Conservation (phyloP, 1,140 invertebrate genomes). For the Orchesella cincta region DNA sequence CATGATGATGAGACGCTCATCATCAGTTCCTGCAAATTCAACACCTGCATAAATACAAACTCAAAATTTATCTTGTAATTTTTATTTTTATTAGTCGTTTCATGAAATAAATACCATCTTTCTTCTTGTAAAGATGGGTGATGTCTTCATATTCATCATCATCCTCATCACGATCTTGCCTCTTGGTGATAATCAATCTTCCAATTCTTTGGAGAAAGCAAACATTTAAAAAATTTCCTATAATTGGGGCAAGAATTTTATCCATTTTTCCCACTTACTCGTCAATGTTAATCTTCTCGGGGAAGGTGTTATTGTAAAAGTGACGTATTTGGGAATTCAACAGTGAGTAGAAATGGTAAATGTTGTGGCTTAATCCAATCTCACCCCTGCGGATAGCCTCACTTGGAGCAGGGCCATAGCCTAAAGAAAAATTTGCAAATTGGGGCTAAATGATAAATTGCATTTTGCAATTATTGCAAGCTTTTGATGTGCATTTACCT, state of each 20-base stretch:
- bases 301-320: slow-evolving; percentile 51
- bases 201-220: slow-evolving; percentile 55
- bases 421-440: slow-evolving; percentile 50
- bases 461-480: too few species aligned
- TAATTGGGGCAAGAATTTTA: slow-evolving; percentile 13
- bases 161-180: slow-evolving; percentile 54
- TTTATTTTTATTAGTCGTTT: too few species aligned
- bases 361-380: slow-evolving; percentile 59
- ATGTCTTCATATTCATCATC: slow-evolving; percentile 57
- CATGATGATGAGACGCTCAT: slow-evolving; percentile 56
- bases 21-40: slow-evolving; percentile 32
- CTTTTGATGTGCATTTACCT: slow-evolving; percentile 54
- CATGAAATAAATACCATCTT: slow-evolving; percentile 36
- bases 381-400: slow-evolving; percentile 61
- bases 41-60: too few species aligned
- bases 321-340: slow-evolving; percentile 62
- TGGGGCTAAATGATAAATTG: slow-evolving; percentile 13
- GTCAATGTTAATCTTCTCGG: slow-evolving; percentile 52
- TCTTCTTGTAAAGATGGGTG: slow-evolving; percentile 59
- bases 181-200: slow-evolving; percentile 59
- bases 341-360: slow-evolving; percentile 61
- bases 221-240: background rate
- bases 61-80: too few species aligned
- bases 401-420: slow-evolving; percentile 61
- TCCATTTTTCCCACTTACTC: slow-evolving; percentile 50